Evolutionary conservation across 2,888 invertebrate genomes (phyloP), one percentile per base, ranked within the genome.

Genomic region (Enchytraeus crypticus): DNA sequence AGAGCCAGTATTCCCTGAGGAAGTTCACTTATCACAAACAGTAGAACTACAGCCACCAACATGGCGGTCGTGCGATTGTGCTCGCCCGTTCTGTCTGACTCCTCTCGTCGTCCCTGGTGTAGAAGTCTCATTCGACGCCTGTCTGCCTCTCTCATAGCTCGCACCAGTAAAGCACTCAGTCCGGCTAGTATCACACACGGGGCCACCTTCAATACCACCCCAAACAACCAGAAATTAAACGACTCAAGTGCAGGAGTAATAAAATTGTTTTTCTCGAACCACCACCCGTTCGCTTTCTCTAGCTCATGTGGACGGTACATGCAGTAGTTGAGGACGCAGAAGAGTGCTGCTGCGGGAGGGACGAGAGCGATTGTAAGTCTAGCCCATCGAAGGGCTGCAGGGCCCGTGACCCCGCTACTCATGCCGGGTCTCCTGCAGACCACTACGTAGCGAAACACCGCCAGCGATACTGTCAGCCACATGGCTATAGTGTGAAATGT

Each of bases 151-250:
- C 0, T 88, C 86, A 64, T 91, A 83, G 77, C 93, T 90, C 3
- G 93, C 87, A 93, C 82, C 87, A 81, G 74, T 59, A 80, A 71
- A 27, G 73, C 73, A 63, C 80, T 80, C 57, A 81, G 74, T n/a
- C 90, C 85, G 1, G 92, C 92, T 54, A 95, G 81, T 0, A 88
- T 86, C 64, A 91, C 84, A 77, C 93, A 91, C 2, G 95, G 93
- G 66, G 92, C 87, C 86, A 93, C 82, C 81, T 95, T 95, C 71
- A 93, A 87, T 66, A 92, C 87, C 11, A 93, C 91, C 77, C 91
- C 88, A 79, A 92, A 95, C 72, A 92, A 87, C 87, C 91, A 90
- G 79, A 92, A 89, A 73, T 90, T 91, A 64, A 88, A 84, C 29
- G 73, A 75, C 58, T 71, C 69, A n/a, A 66, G 55, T 27, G 79